Percentiles rank a stretch among this genome's conserved stretches.
These are phyloP conservation scores for Phymastichus coffea DNA, from an alignment of 1,140 invertebrate genomes.

Conservation along the genomic window DNA sequence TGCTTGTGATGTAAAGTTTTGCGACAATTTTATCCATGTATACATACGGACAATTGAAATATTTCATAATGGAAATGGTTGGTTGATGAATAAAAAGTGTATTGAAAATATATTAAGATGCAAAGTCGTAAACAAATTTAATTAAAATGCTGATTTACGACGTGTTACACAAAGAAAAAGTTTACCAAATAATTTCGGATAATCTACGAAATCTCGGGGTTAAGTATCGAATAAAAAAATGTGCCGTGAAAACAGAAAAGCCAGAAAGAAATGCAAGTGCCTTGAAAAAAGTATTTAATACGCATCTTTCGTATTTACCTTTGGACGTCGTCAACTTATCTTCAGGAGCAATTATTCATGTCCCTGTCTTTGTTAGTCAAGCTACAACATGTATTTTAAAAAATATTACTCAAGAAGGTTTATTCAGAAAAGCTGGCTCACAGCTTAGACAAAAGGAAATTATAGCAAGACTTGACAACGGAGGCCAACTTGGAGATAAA, in stretches of 20 bases:
- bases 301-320: conserved; percentile 60
- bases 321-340: conserved; percentile 63
- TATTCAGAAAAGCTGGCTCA: conserved; percentile 84
- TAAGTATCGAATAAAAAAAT: conserved; percentile 66
- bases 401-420: conserved; percentile 71
- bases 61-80: background rate
- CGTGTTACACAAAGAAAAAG: conserved; percentile 65
- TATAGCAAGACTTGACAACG: conserved; percentile 68
- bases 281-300: conserved; percentile 63
- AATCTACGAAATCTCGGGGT: conserved; percentile 64
- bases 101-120: background rate
- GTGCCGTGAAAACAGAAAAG: conserved; percentile 55
- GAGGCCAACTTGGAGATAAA: conserved; percentile 63
- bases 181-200: conserved; percentile 60
- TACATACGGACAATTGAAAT: background rate
- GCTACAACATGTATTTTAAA: conserved; percentile 67
- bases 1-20: background rate
- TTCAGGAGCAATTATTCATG: conserved; percentile 62
- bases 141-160: conserved; percentile 65
- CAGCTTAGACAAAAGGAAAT: conserved; percentile 77
- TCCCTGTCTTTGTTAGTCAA: conserved; percentile 76
- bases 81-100: conserved; percentile 4
- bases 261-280: conserved; percentile 30
- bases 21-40: background rate
- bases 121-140: background rate